These are phyloP conservation scores for Junonia oenone DNA, from an alignment of 2,888 invertebrate genomes.

Conservation along the genomic window DNA sequence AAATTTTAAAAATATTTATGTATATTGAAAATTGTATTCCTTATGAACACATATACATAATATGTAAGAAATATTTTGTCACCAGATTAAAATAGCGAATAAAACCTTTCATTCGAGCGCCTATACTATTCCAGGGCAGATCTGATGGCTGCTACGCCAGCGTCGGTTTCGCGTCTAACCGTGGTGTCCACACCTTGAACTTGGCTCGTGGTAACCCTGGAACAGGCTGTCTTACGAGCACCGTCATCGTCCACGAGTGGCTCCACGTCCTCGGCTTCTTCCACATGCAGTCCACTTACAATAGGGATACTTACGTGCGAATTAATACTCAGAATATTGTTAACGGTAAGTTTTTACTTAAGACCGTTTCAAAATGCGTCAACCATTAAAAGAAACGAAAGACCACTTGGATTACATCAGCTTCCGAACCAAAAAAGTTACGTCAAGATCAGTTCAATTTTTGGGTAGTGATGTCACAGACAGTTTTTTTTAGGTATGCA, in stretches of 20 bases:
- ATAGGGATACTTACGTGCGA: conserved; percentile 76
- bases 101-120: neutral
- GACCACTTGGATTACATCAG: too few relatives aligned
- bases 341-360: conserved; percentile 54
- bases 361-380: too few relatives aligned
- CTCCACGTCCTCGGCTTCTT: conserved; percentile 72
- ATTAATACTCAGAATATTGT: conserved; percentile 85
- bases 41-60: too few relatives aligned
- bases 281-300: conserved; percentile 56
- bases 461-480: too few relatives aligned
- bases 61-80: too few relatives aligned
- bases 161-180: conserved; percentile 55
- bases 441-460: too few relatives aligned
- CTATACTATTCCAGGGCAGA: conserved; percentile 41
- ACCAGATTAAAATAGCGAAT: too few relatives aligned
- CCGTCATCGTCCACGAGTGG: conserved; percentile 88
- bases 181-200: conserved; percentile 72
- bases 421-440: too few relatives aligned
- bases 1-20: too few relatives aligned
- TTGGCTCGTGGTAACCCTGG: conserved; percentile 61
- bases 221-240: conserved; percentile 78
- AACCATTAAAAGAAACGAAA: too few relatives aligned
- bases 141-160: conserved; percentile 57
- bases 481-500: conserved; percentile 45
- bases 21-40: too few relatives aligned